A percentile compares a stretch with the other conserved stretches of the same genome.
Evolutionary conservation across 1,140 invertebrate genomes (phyloP).

Genomic region (Choristoneura fumiferana): DNA sequence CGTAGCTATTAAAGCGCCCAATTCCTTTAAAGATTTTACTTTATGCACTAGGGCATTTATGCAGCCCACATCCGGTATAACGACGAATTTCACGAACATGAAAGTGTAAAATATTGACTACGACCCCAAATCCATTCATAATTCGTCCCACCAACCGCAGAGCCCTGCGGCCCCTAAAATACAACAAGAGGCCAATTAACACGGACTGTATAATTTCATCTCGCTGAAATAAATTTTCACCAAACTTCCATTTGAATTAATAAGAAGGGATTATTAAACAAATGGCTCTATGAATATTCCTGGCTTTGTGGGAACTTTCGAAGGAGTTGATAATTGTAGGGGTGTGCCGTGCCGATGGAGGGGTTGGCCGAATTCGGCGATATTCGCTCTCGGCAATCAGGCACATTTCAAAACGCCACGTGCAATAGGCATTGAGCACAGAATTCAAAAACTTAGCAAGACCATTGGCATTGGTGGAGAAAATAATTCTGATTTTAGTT

Average conservation of each 20-base stretch:
- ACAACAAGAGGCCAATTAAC: conserved; percentile 10
- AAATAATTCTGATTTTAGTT: too few species aligned
- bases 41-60: too few species aligned
- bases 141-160: background rate
- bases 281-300: conserved; percentile 16
- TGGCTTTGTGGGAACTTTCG: conserved; percentile 11
- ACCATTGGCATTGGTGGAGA: background rate
- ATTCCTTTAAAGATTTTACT: too few species aligned
- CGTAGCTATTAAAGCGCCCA: too few species aligned
- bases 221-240: conserved; percentile 11
- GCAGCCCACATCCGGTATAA: too few species aligned
- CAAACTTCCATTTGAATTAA: conserved; percentile 16
- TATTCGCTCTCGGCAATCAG: background rate
- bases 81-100: background rate
- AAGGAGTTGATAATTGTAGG: conserved; percentile 10
- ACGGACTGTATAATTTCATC: conserved; percentile 12
- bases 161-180: background rate
- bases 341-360: background rate
- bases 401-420: background rate
- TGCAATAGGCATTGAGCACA: background rate
- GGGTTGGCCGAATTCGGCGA: background rate
- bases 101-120: too few species aligned
- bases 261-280: conserved; percentile 17
- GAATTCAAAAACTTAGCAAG: background rate
- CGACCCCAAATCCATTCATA: background rate